phyloP scores from a whole-genome alignment of 2,113 vertebrate species.

The Urocolius indicus region DNA sequence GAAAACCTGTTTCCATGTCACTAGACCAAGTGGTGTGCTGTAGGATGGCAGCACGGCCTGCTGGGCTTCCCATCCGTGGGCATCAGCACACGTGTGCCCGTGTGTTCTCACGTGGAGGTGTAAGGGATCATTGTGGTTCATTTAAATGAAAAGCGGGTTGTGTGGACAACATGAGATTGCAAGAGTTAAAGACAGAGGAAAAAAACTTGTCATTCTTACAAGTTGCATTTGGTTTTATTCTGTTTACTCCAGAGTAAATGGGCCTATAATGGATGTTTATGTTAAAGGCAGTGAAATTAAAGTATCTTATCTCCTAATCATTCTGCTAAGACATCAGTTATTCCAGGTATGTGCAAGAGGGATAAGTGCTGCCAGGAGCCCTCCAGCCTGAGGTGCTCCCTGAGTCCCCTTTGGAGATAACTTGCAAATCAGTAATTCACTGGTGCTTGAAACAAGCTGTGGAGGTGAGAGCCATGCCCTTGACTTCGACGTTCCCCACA shows the following conservation, averaged over 20 bases:
- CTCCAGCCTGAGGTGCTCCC: background rate
- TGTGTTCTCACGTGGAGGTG: background rate
- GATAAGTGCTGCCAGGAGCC: background rate
- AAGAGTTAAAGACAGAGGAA: background rate
- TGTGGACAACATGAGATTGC: background rate
- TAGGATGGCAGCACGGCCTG: background rate
- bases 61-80: background rate
- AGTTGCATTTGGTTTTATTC: background rate
- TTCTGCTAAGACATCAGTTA: background rate
- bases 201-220: slow-evolving; percentile 15
- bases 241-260: slow-evolving; percentile 16
- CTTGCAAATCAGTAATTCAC: background rate
- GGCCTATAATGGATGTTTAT: background rate
- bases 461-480: rapidly evolving
- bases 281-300: slow-evolving; percentile 32
- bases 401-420: background rate
- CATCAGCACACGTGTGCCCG: background rate
- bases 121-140: background rate
- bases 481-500: background rate
- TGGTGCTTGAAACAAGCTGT: background rate
- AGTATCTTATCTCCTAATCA: background rate
- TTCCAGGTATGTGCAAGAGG: background rate
- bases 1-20: slow-evolving; percentile 29
- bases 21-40: background rate
- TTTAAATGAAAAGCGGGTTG: background rate